Conservation (phyloP, 2,888 invertebrate genomes). For the Chrysolina haemoptera region DNA sequence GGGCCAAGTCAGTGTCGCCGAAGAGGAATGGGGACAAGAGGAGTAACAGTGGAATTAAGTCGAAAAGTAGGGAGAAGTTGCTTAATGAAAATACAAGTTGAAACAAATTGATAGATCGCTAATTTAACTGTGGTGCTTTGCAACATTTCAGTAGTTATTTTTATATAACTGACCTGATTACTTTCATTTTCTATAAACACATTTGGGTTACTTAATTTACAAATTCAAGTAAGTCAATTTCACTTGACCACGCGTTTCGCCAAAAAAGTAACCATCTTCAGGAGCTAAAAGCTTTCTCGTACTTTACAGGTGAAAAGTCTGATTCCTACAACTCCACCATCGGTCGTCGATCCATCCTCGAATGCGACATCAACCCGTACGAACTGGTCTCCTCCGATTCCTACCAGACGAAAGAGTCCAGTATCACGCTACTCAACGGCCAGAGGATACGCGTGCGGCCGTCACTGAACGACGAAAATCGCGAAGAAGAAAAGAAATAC, state of each 20-base stretch:
- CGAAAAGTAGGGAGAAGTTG: slow-evolving; percentile 63
- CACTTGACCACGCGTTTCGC: too few relatives aligned
- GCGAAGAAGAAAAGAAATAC: slow-evolving; percentile 52
- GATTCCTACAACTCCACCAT: slow-evolving; percentile 55
- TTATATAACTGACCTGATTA: too few relatives aligned
- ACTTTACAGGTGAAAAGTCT: slow-evolving; percentile 48
- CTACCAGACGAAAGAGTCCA: slow-evolving; percentile 52
- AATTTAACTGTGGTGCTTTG: background rate
- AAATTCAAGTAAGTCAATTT: too few relatives aligned
- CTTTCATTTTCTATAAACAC: too few relatives aligned
- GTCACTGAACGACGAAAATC: slow-evolving; percentile 53
- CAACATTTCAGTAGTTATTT: too few relatives aligned
- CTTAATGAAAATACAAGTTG: too few relatives aligned
- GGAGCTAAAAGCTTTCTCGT: too few relatives aligned
- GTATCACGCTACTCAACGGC: slow-evolving; percentile 65
- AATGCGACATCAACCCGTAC: slow-evolving; percentile 89
- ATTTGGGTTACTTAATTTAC: too few relatives aligned
- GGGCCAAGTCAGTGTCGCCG: slow-evolving; percentile 70
- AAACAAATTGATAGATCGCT: too few relatives aligned
- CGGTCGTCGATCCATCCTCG: slow-evolving; percentile 80
- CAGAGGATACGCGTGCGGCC: slow-evolving; percentile 69
- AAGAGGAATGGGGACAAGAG: slow-evolving; percentile 53
- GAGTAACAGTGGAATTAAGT: slow-evolving; percentile 53
- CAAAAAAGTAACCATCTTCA: too few relatives aligned
- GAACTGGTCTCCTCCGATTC: slow-evolving; percentile 77